Conservation (phyloP, 2,888 invertebrate genomes). For the Volucella inflata region DNA sequence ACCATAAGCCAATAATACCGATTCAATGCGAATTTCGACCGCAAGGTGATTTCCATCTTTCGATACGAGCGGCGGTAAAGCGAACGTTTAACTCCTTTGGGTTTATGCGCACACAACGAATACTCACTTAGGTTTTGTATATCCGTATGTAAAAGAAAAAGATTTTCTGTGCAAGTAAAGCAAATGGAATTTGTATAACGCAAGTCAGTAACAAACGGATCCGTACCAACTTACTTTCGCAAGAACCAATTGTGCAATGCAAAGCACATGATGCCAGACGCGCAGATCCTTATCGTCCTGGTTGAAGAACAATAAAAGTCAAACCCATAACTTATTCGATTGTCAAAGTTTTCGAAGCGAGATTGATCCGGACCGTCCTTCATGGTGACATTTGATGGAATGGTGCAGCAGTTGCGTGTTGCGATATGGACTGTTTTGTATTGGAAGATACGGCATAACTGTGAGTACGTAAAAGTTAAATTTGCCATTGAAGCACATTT, state of each 20-base stretch:
- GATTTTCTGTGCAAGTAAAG: conserved; percentile 45
- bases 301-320: conserved; percentile 77
- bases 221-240: conserved; percentile 49
- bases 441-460: conserved; percentile 42
- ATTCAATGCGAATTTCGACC: conserved; percentile 55
- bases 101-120: conserved; percentile 25
- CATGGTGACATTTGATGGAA: conserved; percentile 72
- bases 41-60: conserved; percentile 72
- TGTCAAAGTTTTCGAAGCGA: conserved; percentile 75
- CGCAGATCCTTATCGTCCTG: conserved; percentile 72
- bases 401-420: conserved; percentile 70
- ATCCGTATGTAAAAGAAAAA: conserved; percentile 8
- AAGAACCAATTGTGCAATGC: conserved; percentile 63
- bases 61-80: conserved; percentile 52
- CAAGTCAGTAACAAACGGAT: conserved; percentile 57
- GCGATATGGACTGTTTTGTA: conserved; percentile 61
- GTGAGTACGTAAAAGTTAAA: neutral
- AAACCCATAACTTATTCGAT: conserved; percentile 78
- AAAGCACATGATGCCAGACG: conserved; percentile 34
- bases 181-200: conserved; percentile 49
- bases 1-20: conserved; percentile 48
- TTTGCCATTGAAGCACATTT: conserved; percentile 47
- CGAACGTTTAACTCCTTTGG: conserved; percentile 69
- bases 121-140: conserved; percentile 28
- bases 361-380: conserved; percentile 76